phyloP scores from a whole-genome alignment of 2,888 invertebrate species.

The Napeogenes inachia region DNA sequence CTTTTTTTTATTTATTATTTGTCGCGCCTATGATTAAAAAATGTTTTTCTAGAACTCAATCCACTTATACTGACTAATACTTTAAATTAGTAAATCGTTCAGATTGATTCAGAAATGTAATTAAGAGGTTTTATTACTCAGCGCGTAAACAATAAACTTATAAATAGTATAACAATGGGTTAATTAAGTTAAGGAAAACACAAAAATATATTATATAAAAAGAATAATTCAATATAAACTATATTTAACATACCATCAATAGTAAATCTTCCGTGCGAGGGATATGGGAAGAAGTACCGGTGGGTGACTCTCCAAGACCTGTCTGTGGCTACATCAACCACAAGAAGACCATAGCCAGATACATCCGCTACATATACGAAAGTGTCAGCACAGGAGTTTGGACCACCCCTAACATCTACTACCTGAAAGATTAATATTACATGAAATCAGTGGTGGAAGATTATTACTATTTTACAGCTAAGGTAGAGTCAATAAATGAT shows the following conservation, averaged over 20 bases:
- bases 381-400: conserved; percentile 75
- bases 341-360: conserved; percentile 78
- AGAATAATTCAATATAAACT: neutral
- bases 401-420: conserved; percentile 76
- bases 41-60: no score
- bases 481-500: no score
- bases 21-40: no score
- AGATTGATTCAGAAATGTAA: no score
- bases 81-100: no score
- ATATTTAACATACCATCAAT: conserved; percentile 68
- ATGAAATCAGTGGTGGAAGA: neutral
- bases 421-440: conserved; percentile 44
- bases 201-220: neutral
- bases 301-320: conserved; percentile 80
- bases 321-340: conserved; percentile 76
- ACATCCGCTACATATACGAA: conserved; percentile 85
- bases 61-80: no score
- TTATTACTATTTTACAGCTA: no score
- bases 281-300: conserved; percentile 82
- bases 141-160: no score
- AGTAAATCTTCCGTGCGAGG: conserved; percentile 78
- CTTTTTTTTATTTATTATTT: no score
- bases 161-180: no score
- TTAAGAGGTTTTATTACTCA: no score
- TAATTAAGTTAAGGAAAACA: no score